Percentiles rank a stretch among this genome's conserved stretches.
Evolutionary conservation across 2,888 invertebrate species (phyloP).

Genomic region (Papilio gigon): DNA sequence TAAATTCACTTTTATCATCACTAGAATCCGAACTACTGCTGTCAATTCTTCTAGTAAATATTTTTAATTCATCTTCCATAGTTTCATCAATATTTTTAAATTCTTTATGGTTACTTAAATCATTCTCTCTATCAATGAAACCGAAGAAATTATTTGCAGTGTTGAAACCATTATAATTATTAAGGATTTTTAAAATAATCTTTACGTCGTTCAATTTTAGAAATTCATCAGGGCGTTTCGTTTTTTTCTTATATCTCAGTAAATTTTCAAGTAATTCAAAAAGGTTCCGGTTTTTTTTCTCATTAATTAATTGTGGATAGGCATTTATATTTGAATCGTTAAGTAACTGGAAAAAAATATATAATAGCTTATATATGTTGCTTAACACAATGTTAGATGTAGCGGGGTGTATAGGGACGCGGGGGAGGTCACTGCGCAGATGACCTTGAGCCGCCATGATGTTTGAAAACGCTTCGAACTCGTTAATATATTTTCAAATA

Average conservation of each 20-base stretch:
- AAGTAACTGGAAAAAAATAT: background rate
- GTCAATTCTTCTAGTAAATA: slow-evolving; percentile 7
- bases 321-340: background rate
- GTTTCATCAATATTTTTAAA: background rate
- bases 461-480: no score
- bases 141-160: background rate
- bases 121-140: background rate
- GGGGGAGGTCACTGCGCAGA: no score
- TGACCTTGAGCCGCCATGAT: no score
- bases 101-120: background rate
- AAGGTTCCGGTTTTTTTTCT: background rate
- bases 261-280: background rate
- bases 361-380: background rate
- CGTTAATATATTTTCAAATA: no score
- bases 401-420: no score
- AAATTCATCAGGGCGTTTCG: background rate
- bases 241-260: background rate
- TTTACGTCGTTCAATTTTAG: background rate
- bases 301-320: background rate
- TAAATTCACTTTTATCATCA: background rate
- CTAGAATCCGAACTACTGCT: background rate
- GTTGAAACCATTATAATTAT: background rate
- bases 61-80: background rate
- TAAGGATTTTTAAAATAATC: background rate
- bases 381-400: no score